These are phyloP conservation scores for Limanda limanda DNA, from an alignment of 2,113 vertebrate genomes.

Conservation along the genomic window DNA sequence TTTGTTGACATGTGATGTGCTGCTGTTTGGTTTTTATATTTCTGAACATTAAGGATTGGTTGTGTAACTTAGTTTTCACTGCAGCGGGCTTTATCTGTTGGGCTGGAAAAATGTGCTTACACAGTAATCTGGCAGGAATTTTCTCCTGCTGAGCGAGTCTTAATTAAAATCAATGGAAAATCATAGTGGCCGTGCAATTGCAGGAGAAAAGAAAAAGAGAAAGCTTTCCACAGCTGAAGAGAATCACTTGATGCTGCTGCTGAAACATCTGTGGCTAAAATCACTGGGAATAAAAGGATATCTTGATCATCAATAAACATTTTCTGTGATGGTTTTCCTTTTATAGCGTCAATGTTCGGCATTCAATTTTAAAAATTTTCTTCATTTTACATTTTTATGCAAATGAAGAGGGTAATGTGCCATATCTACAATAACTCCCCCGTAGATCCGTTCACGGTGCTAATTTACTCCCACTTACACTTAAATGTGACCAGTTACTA, in stretches of 20 bases:
- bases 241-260: slow-evolving; percentile 47
- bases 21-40: slow-evolving; percentile 32
- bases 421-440: not conserved
- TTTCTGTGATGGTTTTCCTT: not conserved
- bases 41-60: slow-evolving; percentile 55
- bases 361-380: not conserved
- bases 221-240: slow-evolving; percentile 55
- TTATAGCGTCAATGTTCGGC: not conserved
- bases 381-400: not conserved
- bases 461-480: not conserved
- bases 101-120: slow-evolving; percentile 85
- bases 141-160: slow-evolving; percentile 84
- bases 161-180: slow-evolving; percentile 90
- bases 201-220: slow-evolving; percentile 67
- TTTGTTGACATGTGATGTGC: slow-evolving; percentile 32
- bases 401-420: not conserved
- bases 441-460: not conserved
- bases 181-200: slow-evolving; percentile 78
- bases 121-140: slow-evolving; percentile 86
- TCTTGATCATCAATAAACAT: not conserved
- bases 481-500: not conserved
- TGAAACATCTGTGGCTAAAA: slow-evolving; percentile 17
- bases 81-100: slow-evolving; percentile 80
- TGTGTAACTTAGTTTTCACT: slow-evolving; percentile 75
- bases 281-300: not conserved